phyloP scores from a whole-genome alignment of 2,797 vertebrate species.

The Tinamus major region DNA sequence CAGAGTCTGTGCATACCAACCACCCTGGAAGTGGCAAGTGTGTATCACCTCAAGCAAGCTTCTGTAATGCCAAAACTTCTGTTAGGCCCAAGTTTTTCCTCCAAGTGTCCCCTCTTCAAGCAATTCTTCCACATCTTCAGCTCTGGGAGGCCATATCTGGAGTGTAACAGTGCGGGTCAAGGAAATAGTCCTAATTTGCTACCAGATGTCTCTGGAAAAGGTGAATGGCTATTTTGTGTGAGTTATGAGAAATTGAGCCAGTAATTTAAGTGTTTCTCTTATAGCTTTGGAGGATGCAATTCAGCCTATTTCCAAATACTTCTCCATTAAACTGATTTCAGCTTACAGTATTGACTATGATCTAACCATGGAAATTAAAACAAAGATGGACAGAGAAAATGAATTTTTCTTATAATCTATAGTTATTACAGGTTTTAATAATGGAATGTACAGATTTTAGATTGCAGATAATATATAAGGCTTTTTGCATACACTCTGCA shows the following conservation, averaged over 20 bases:
- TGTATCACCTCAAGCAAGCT: no score
- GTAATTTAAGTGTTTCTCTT: neutral
- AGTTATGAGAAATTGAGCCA: neutral
- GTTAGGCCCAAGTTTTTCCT: no score
- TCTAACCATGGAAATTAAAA: neutral
- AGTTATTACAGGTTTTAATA: neutral
- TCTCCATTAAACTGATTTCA: neutral
- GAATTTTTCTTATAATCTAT: neutral
- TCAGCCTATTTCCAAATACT: neutral
- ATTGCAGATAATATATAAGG: neutral
- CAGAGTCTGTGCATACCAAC: no score
- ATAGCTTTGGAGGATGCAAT: neutral
- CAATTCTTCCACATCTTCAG: no score
- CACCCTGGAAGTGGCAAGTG: no score
- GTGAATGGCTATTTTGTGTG: neutral
- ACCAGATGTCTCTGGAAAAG: neutral
- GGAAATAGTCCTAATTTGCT: neutral
- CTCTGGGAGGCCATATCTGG: no score
- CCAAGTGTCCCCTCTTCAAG: no score
- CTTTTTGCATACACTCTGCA: neutral
- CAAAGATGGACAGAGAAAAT: neutral
- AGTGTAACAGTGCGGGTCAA: neutral
- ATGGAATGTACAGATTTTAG: neutral
- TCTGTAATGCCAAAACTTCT: no score
- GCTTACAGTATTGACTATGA: neutral